Evolutionary conservation across 2,888 invertebrate genomes (phyloP), one percentile per base, ranked within the genome.

Genomic region (Patella caerulea): DNA sequence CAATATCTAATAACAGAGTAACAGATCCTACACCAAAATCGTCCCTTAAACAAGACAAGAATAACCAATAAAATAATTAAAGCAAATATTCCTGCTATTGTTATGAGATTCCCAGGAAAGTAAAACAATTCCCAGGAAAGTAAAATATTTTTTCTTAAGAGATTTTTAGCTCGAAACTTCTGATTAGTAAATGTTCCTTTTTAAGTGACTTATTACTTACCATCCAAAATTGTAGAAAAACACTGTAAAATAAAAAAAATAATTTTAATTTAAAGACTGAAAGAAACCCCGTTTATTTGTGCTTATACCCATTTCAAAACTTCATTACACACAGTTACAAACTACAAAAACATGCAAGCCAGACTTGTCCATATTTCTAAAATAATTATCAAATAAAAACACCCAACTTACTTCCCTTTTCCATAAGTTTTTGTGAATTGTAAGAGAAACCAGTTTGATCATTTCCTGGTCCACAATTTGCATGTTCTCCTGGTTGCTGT

Each of bases 191-290:
- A 45, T 45, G 34, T 45, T 45, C 7, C 7, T 45, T 2, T 2
- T 45, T 45, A 45, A 45, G 34, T 45, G 34, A 45, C 34, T 45
- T 45, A 24, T 73, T 76, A 90, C 91, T 90, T 87, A 91, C 92
- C 93, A 96, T 3, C 95, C 95, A 91, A 96, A 97, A 92, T 97
- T 97, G 93, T 97, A 97, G 92, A 96, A 96, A 92, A 95, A 97
- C 82, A 97, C 96, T 96, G 93, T 53, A 92, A 91, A 76, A 82
- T 19, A 88, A 81, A 59, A 15, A 4, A 82, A 74, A 56, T 73
- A 78, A 76, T 65, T 92, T 82, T 75, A 54, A 78, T 73, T 45
- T 5, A n/a, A 74, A 65, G 65, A 75, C 15, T 70, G 59, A 24
- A 72, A 7, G n/a, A 2, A 55, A 1, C 1, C 1, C 24, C 1